Evolutionary conservation across 2,113 vertebrate genomes (phyloP).

Genomic region (Chunga burmeisteri): DNA sequence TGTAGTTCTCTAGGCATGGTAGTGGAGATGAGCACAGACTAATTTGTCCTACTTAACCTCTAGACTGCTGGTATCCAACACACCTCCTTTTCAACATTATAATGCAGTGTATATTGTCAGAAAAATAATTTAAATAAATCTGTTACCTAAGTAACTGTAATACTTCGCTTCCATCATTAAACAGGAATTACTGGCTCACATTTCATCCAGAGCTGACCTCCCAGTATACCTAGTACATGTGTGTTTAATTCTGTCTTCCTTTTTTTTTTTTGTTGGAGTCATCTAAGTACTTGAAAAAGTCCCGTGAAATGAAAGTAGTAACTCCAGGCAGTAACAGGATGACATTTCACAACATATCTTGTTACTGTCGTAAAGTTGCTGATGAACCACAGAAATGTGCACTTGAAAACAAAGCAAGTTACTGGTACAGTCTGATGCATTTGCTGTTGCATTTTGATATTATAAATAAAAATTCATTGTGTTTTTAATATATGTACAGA

Average conservation of each 20-base stretch:
- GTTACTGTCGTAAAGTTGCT: not conserved
- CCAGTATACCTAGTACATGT: not conserved
- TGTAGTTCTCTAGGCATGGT: not conserved
- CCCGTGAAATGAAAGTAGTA: not conserved
- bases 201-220: not conserved
- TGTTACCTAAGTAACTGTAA: not conserved
- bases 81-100: not conserved
- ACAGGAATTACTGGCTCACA: not conserved
- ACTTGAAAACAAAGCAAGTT: not conserved
- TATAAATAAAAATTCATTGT: not conserved
- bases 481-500: not conserved
- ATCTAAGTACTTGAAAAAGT: not conserved
- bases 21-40: not conserved
- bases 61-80: not conserved
- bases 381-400: not conserved
- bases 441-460: not conserved
- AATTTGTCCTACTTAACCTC: not conserved
- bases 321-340: not conserved
- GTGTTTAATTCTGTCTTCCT: not conserved
- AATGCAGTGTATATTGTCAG: not conserved
- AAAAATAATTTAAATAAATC: not conserved
- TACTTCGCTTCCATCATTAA: not conserved
- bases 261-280: not conserved
- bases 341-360: not conserved
- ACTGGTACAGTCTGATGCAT: not conserved